Percentiles rank a stretch among this genome's conserved stretches.
phyloP scores from a whole-genome alignment of 2,797 vertebrate species.

The Carcharodon carcharias region DNA sequence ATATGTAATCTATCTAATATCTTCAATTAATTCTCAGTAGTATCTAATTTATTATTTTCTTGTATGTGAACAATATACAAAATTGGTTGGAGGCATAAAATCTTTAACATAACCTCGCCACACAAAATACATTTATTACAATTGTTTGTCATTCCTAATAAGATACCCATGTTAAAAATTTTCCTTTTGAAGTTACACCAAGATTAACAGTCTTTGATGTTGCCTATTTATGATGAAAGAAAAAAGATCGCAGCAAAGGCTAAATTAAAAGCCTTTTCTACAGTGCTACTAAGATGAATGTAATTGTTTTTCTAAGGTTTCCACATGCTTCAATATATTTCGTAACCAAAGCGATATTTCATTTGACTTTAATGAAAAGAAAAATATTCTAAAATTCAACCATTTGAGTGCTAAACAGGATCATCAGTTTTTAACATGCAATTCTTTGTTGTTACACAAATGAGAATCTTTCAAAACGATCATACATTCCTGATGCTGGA shows the following conservation, averaged over 20 bases:
- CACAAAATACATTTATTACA: background rate
- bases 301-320: background rate
- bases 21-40: background rate
- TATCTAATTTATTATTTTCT: background rate
- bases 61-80: background rate
- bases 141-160: background rate
- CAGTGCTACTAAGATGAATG: background rate
- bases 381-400: background rate
- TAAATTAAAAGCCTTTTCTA: background rate
- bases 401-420: background rate
- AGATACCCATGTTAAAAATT: background rate
- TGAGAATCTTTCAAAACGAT: background rate
- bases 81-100: background rate
- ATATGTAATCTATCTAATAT: background rate
- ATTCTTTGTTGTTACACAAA: background rate
- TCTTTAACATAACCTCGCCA: background rate
- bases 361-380: background rate
- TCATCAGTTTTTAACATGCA: background rate
- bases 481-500: background rate
- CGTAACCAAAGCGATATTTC: background rate
- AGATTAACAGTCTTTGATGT: background rate
- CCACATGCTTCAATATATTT: background rate
- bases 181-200: slow-evolving; percentile 9
- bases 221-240: background rate
- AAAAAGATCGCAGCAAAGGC: background rate